Conservation (phyloP, 1,140 invertebrate genomes). For the Drosophila bocqueti region DNA sequence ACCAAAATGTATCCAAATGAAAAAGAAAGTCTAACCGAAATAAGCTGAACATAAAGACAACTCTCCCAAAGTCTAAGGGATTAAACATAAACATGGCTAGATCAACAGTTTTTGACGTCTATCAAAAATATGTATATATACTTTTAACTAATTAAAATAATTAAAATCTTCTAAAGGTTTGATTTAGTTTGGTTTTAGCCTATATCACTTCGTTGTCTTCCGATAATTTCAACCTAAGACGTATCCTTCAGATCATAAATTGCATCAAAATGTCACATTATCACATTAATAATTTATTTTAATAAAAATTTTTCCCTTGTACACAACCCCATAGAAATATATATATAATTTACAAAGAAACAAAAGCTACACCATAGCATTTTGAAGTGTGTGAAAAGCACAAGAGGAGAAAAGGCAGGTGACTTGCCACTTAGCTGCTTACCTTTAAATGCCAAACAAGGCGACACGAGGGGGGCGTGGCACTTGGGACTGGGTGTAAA, state of each 20-base stretch:
- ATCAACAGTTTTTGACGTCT: background rate
- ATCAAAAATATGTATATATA: background rate
- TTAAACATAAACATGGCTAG: background rate
- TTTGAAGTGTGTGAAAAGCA: conserved; percentile 16
- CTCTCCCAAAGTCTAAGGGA: too few relatives aligned
- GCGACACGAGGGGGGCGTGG: conserved; percentile 27
- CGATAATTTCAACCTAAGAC: background rate
- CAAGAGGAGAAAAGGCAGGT: conserved; percentile 10
- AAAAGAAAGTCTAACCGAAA: too few relatives aligned
- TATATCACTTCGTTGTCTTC: background rate
- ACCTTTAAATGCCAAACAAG: conserved; percentile 57
- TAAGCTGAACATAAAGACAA: too few relatives aligned
- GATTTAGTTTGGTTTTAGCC: background rate
- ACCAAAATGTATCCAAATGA: too few relatives aligned
- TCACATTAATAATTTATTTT: background rate
- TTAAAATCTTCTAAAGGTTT: background rate
- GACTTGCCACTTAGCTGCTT: conserved; percentile 60
- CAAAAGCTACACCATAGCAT: background rate
- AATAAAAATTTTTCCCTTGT: background rate
- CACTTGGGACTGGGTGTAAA: conserved; percentile 35
- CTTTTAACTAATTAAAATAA: background rate
- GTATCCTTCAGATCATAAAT: background rate
- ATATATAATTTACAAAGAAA: background rate
- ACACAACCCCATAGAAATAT: background rate
- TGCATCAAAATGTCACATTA: background rate